Conservation (phyloP, 2,888 invertebrate species). For the Cosmia trapezina region DNA sequence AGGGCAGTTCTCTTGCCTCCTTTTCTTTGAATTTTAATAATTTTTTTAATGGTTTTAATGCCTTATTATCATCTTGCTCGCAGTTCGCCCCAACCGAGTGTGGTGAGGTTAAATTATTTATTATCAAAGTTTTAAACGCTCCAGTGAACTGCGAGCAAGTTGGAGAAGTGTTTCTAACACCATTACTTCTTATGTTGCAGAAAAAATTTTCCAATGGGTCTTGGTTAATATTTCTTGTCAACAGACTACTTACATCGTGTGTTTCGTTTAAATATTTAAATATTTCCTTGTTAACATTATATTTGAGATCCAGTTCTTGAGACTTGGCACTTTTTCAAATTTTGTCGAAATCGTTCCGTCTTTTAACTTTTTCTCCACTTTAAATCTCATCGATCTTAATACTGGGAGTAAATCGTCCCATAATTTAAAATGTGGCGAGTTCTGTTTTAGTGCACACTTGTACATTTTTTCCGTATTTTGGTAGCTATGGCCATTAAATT, state of each 20-base stretch:
- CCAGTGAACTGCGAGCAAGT: not conserved
- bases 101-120: not conserved
- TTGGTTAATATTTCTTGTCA: constrained; percentile 32
- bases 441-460: not conserved
- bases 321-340: constrained; percentile 11
- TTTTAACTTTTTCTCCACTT: not conserved
- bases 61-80: constrained; percentile 4
- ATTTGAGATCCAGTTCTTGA: constrained; percentile 22
- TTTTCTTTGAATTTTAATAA: not conserved
- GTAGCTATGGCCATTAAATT: not conserved
- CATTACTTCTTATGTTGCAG: constrained; percentile 3
- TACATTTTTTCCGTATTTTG: not conserved
- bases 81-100: constrained; percentile 3
- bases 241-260: constrained; percentile 16
- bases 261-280: constrained; percentile 1
- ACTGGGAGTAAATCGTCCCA: not conserved
- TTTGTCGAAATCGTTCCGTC: not conserved
- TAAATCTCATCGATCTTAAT: not conserved
- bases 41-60: not conserved
- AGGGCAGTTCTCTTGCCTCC: not conserved
- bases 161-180: constrained; percentile 8
- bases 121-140: constrained; percentile 2
- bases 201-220: constrained; percentile 24
- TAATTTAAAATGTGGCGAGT: constrained; percentile 5
- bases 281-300: constrained; percentile 1